Conservation (phyloP, 2,888 invertebrate genomes). For the Tetramorium bicarinatum region DNA sequence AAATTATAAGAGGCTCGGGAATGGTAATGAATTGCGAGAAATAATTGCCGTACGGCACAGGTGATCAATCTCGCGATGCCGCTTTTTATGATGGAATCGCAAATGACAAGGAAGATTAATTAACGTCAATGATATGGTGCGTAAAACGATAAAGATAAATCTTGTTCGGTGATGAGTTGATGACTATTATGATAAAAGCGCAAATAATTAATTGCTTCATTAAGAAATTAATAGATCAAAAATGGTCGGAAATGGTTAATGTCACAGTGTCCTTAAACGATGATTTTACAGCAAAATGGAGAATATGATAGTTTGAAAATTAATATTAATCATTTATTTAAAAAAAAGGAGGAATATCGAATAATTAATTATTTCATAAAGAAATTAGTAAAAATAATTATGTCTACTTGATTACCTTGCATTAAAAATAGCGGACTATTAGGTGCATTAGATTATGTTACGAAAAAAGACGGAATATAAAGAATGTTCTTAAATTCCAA, state of each 20-base stretch:
- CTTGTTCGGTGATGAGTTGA: background rate
- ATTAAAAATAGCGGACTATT: background rate
- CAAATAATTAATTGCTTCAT: slow-evolving; percentile 44
- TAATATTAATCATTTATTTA: slow-evolving; percentile 7
- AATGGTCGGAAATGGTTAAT: background rate
- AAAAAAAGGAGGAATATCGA: background rate
- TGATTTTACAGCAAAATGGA: background rate
- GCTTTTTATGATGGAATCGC: slow-evolving; percentile 34
- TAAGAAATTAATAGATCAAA: slow-evolving; percentile 25
- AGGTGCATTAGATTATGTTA: background rate
- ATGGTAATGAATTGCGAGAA: slow-evolving; percentile 35
- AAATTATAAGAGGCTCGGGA: slow-evolving; percentile 53
- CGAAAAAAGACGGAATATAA: background rate
- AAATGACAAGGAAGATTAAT: slow-evolving; percentile 50
- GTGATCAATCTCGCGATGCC: slow-evolving; percentile 38
- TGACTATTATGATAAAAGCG: background rate
- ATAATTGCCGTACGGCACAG: slow-evolving; percentile 26
- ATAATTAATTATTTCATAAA: slow-evolving; percentile 12
- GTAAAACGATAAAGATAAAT: slow-evolving; percentile 34
- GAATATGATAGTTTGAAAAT: background rate
- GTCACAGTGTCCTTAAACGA: background rate
- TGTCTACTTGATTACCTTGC: background rate
- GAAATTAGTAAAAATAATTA: background rate
- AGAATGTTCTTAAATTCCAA: background rate
- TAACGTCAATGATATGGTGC: slow-evolving; percentile 17